A percentile compares a stretch with the other conserved stretches of the same genome.
Evolutionary conservation across 2,113 vertebrate genomes (phyloP).

Genomic region (Chionis minor): DNA sequence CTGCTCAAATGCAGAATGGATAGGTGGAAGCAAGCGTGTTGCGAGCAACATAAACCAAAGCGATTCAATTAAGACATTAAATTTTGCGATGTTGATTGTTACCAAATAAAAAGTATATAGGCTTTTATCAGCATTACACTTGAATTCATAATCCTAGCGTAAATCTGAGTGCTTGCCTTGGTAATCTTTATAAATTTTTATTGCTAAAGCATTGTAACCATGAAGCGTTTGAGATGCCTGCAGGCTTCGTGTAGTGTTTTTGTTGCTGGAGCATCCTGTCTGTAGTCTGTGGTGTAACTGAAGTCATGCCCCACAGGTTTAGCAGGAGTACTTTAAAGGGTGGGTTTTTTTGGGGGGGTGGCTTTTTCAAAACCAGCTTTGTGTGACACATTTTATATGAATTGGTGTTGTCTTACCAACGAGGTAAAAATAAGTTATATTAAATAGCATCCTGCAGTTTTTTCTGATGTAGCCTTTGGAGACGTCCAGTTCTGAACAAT

Average conservation of each 20-base stretch:
- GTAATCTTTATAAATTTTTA: neutral
- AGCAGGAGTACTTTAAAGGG: neutral
- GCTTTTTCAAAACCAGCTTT: neutral
- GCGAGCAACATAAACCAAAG: neutral
- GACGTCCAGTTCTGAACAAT: neutral
- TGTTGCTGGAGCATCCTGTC: neutral
- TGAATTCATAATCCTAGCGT: neutral
- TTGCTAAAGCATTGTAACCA: neutral
- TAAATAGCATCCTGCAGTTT: rapidly evolving
- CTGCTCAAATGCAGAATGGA: neutral
- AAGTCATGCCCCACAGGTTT: neutral
- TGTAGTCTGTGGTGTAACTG: neutral
- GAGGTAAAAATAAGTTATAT: neutral
- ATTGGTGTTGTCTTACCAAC: neutral
- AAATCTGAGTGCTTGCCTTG: neutral
- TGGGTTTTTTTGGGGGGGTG: neutral
- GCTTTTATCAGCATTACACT: neutral
- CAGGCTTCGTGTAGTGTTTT: neutral
- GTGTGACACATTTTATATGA: neutral
- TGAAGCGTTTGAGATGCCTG: neutral
- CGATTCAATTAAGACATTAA: neutral
- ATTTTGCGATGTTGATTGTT: neutral
- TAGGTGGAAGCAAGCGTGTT: neutral
- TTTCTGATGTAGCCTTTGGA: neutral
- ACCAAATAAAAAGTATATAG: neutral